phyloP scores from a whole-genome alignment of 1,140 invertebrate genomes.

The Tetramorium simillimum region DNA sequence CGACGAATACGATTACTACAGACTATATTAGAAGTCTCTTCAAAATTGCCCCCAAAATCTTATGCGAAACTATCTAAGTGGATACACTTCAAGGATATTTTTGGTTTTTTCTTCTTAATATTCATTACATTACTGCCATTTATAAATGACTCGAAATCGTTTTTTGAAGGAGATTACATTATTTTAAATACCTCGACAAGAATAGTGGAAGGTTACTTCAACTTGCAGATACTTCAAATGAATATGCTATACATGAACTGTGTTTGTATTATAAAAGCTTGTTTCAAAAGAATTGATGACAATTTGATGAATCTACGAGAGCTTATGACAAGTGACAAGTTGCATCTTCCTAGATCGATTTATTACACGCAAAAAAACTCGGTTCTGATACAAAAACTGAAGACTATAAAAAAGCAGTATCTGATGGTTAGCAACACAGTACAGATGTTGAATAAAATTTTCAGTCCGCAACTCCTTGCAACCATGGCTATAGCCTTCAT shows the following conservation, averaged over 20 bases:
- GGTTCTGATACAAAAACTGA: neutral
- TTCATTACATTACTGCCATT: too few relatives aligned
- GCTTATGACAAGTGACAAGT: neutral
- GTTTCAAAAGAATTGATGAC: too few relatives aligned
- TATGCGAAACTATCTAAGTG: too few relatives aligned
- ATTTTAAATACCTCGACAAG: too few relatives aligned
- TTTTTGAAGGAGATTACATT: too few relatives aligned
- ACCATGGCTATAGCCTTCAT: neutral
- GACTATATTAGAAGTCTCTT: constrained; percentile 59
- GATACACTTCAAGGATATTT: too few relatives aligned
- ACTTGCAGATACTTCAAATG: neutral
- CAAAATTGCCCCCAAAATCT: constrained; percentile 60
- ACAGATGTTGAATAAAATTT: neutral
- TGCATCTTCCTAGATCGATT: neutral
- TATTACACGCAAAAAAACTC: neutral
- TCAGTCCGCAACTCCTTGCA: neutral
- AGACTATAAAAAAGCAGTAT: neutral
- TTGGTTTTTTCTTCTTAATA: too few relatives aligned
- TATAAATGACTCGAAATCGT: too few relatives aligned
- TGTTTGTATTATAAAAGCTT: too few relatives aligned
- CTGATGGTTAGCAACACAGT: neutral
- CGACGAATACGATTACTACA: constrained; percentile 67
- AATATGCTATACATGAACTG: too few relatives aligned
- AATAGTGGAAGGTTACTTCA: neutral
- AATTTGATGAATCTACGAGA: neutral